Conservation (phyloP, 2,113 vertebrate species). For the Psephotus haematonotus region DNA sequence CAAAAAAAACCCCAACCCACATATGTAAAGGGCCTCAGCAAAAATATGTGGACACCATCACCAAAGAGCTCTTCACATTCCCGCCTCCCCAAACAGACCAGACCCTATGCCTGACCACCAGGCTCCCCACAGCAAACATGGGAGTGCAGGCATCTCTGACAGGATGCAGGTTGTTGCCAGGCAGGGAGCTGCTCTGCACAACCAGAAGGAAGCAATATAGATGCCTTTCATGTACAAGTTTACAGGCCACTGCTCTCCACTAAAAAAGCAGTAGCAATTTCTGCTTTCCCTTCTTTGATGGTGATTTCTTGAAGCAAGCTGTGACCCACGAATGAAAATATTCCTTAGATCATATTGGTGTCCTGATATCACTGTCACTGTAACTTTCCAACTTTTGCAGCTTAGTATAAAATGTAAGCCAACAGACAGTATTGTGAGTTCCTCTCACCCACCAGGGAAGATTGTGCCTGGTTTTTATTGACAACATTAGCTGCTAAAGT, state of each 20-base stretch:
- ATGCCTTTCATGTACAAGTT: neutral
- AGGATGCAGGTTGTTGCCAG: neutral
- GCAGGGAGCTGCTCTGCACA: neutral
- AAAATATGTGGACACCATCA: neutral
- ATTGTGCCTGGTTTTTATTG: neutral
- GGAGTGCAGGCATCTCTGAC: rapidly evolving
- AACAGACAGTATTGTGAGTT: neutral
- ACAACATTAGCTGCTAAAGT: neutral
- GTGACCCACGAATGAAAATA: neutral
- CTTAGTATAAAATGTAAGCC: neutral
- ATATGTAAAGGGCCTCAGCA: neutral
- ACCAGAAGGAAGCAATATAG: neutral
- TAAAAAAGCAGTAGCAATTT: neutral
- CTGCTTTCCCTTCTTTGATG: neutral
- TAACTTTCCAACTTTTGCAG: neutral
- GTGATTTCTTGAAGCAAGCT: neutral
- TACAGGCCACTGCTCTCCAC: neutral
- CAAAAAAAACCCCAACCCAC: too few relatives aligned
- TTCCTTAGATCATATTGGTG: neutral
- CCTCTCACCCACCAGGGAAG: neutral
- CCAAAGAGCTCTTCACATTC: neutral
- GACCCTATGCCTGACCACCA: rapidly evolving
- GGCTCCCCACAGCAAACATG: rapidly evolving
- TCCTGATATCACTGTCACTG: neutral
- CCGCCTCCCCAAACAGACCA: neutral